phyloP scores from a whole-genome alignment of 2,797 vertebrate genomes.

The Pantherophis alleghaniensis region DNA sequence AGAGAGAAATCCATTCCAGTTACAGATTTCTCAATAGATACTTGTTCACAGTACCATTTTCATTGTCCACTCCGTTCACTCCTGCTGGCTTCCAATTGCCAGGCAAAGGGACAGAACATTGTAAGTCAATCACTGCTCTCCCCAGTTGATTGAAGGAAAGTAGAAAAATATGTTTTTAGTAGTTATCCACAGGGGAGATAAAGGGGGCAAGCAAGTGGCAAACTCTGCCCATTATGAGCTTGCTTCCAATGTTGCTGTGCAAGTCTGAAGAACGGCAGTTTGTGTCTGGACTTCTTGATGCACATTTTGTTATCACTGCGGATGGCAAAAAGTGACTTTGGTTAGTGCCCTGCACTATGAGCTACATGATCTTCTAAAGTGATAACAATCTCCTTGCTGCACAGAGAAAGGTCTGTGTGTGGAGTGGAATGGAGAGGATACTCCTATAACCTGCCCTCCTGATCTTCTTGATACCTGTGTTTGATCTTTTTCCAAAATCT shows the following conservation, averaged over 20 bases:
- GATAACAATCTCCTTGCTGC: not conserved
- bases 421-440: not conserved
- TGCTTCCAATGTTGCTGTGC: not conserved
- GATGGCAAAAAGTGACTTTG: not conserved
- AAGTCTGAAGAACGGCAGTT: not conserved
- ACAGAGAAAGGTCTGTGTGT: not conserved
- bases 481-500: not conserved
- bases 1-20: not conserved
- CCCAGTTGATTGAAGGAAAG: not conserved
- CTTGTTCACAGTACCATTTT: not conserved
- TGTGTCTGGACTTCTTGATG: not conserved
- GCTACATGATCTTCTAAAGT: not conserved
- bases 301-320: not conserved
- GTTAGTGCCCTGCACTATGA: not conserved
- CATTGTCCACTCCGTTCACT: not conserved
- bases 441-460: not conserved
- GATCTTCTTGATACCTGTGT: not conserved
- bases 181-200: not conserved
- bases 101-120: not conserved
- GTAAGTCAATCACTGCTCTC: not conserved
- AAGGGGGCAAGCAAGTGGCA: not conserved
- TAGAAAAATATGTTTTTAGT: not conserved
- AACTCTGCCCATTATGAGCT: not conserved
- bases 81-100: not conserved
- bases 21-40: not conserved